phyloP scores from a whole-genome alignment of 2,797 vertebrate genomes.

The Heteromormyrus szaboi region DNA sequence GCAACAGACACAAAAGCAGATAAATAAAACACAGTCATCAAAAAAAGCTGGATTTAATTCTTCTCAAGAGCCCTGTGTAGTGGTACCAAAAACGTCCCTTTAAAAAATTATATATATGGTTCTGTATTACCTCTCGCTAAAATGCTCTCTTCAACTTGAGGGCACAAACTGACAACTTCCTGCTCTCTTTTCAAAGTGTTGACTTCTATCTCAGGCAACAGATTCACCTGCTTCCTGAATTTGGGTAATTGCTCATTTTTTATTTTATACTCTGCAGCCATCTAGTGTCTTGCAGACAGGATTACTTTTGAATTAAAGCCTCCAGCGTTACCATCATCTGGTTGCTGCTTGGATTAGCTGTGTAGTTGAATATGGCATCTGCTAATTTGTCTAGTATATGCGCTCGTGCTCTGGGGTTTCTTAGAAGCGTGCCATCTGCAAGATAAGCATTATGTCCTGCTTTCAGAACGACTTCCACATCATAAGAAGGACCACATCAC shows the following conservation, averaged over 20 bases:
- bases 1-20: too few species aligned
- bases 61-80: too few species aligned
- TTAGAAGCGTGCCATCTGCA: constrained; percentile 8
- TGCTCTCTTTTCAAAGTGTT: not conserved
- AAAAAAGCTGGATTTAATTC: too few species aligned
- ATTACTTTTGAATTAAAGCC: not conserved
- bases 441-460: constrained; percentile 22
- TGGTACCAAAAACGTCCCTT: too few species aligned
- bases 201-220: not conserved
- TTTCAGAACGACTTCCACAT: constrained; percentile 19
- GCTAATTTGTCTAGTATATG: constrained; percentile 21
- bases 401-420: constrained; percentile 13
- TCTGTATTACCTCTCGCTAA: not conserved
- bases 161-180: not conserved
- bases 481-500: not conserved
- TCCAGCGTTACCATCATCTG: not conserved
- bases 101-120: too few species aligned
- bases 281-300: not conserved
- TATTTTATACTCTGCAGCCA: not conserved
- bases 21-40: too few species aligned
- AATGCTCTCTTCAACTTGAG: not conserved
- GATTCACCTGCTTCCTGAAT: not conserved
- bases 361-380: constrained; percentile 22
- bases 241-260: not conserved
- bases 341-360: constrained; percentile 10